These are phyloP conservation scores for Heterodera schachtii DNA, from an alignment of 1,140 invertebrate genomes.

Conservation along the genomic window DNA sequence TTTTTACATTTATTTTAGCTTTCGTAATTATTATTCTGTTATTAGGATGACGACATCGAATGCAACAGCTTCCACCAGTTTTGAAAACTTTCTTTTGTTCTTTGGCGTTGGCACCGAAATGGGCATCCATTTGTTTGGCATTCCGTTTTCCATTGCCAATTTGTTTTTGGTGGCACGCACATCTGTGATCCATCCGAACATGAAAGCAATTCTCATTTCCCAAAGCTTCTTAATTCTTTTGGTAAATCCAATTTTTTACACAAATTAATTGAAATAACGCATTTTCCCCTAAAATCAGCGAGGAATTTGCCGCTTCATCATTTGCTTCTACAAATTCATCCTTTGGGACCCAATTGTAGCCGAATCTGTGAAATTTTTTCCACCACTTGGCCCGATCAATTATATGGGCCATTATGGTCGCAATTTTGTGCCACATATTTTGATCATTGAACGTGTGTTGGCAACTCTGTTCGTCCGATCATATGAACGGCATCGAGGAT, in stretches of 20 bases:
- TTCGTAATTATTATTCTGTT: too few relatives aligned
- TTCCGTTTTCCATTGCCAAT: constrained; percentile 66
- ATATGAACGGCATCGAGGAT: constrained; percentile 11
- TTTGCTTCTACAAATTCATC: constrained; percentile 9
- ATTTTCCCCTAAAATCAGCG: background rate
- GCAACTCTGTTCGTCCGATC: background rate
- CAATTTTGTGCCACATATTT: constrained; percentile 10
- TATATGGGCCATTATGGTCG: background rate
- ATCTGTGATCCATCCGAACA: background rate
- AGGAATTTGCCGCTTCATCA: background rate
- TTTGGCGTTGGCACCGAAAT: too few relatives aligned
- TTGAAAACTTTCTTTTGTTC: too few relatives aligned
- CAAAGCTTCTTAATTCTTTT: constrained; percentile 2
- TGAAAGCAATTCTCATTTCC: background rate
- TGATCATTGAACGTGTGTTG: constrained; percentile 25
- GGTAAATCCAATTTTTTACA: background rate
- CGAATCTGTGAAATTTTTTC: background rate
- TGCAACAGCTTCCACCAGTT: too few relatives aligned
- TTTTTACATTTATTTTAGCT: too few relatives aligned
- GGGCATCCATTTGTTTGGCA: constrained; percentile 66
- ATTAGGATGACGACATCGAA: too few relatives aligned
- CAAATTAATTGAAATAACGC: background rate
- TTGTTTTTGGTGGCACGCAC: constrained; percentile 43
- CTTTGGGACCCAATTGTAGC: background rate
- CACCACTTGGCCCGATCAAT: background rate